Conservation (phyloP, 2,888 invertebrate species). For the Agrotis puta region DNA sequence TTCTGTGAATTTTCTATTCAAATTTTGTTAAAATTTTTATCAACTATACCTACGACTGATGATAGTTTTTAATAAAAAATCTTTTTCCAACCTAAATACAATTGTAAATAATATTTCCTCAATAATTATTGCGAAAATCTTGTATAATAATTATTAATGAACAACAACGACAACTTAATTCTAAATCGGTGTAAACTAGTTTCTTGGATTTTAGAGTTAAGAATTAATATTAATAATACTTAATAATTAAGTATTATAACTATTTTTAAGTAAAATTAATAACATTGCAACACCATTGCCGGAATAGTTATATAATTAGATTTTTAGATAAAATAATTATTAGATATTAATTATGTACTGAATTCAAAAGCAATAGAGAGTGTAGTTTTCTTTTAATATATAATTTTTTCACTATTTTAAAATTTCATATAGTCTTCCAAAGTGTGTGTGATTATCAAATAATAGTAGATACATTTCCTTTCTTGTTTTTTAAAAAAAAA, state of each 20-base stretch:
- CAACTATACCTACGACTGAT: conserved; percentile 84
- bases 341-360: conserved; percentile 78
- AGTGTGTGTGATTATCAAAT: conserved; percentile 80
- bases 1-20: conserved; percentile 35
- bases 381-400: conserved; percentile 66
- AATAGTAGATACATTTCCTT: conserved; percentile 70
- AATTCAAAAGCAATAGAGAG: conserved; percentile 83
- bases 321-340: conserved; percentile 72
- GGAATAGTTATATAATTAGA: conserved; percentile 72
- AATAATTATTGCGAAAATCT: conserved; percentile 66
- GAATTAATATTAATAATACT: conserved; percentile 57
- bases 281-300: conserved; percentile 84
- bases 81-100: conserved; percentile 76
- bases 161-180: conserved; percentile 90
- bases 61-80: conserved; percentile 79
- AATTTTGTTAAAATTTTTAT: conserved; percentile 61
- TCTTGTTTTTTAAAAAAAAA: conserved; percentile 46
- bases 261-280: conserved; percentile 76
- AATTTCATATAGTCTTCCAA: conserved; percentile 89
- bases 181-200: conserved; percentile 88
- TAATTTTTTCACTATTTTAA: conserved; percentile 72
- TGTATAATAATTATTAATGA: conserved; percentile 75
- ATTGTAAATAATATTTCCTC: conserved; percentile 75
- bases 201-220: conserved; percentile 67
- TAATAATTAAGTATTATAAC: conserved; percentile 64